Percentiles rank a stretch among this genome's conserved stretches.
Conservation (phyloP, 2,888 invertebrate species). For the Nemurella pictetii region DNA sequence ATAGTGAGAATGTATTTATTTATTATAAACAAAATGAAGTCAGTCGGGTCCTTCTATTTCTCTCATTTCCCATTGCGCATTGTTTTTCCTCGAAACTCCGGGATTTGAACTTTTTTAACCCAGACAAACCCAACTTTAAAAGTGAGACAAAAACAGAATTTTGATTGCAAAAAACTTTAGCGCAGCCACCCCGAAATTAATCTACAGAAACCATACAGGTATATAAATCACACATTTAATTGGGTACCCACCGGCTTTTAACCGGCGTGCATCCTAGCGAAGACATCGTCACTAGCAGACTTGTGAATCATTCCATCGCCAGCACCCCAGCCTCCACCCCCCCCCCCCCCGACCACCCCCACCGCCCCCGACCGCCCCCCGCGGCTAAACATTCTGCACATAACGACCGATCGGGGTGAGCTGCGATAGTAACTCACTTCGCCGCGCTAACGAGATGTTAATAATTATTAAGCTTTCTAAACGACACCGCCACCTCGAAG, state of each 20-base stretch:
- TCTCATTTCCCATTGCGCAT: too few relatives aligned
- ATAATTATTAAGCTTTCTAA: constrained; percentile 20
- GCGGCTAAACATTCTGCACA: neutral
- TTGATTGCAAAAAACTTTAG: neutral
- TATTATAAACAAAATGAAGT: too few relatives aligned
- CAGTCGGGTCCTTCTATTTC: too few relatives aligned
- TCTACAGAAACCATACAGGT: neutral
- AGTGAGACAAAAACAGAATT: neutral
- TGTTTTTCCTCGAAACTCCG: too few relatives aligned
- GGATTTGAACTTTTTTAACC: too few relatives aligned
- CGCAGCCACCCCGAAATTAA: neutral
- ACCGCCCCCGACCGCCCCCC: neutral
- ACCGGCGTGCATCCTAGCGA: neutral
- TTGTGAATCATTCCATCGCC: neutral
- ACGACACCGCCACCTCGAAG: neutral
- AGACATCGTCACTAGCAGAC: neutral
- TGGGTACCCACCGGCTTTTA: neutral
- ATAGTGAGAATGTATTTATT: too few relatives aligned
- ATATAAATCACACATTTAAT: neutral
- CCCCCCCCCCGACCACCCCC: neutral
- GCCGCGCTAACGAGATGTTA: constrained; percentile 27
- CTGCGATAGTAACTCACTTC: constrained; percentile 20
- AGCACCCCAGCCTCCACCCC: neutral
- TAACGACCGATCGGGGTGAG: constrained; percentile 7
- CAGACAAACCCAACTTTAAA: too few relatives aligned